Evolutionary conservation across 2,113 vertebrate species (phyloP), one percentile per base, ranked within the genome.

Genomic region (Caretta caretta): DNA sequence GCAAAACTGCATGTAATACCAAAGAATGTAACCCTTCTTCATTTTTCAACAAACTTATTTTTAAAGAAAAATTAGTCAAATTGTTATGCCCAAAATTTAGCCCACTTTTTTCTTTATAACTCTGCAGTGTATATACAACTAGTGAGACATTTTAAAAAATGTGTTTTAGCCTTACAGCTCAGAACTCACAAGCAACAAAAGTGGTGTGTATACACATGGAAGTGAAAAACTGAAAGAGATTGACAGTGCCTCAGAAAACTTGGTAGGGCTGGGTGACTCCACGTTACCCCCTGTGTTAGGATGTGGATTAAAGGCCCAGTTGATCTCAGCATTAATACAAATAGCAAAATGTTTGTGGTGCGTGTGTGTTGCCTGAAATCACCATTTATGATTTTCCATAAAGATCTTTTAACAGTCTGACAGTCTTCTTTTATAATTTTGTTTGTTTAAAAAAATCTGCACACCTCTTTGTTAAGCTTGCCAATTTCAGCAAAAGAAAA

Each of bases 141-240:
- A 59, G 4, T 27, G 86, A 54, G 62, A 46, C 5, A 56, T 0
- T 12, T 86, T 0, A 24, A 51, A 2, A 13, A 53, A 93, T 2
- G 42, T 50, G 10, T 86, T 56, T 24, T 83, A 50, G 46, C 11
- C 1, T 85, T 69, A 46, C 8, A 10, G 11, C 54, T 25, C 2
- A 88, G 12, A 57, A 53, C 42, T 49, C n/a, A 48, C 0, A 1
- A 86, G 57, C 76, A 51, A 87, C 46, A 85, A 38, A 14, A 65
- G 0, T 0, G 11, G 72, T 20, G 80, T 69, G 0, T 4, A 75
- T 59, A n/a, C 29, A 6, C 17, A 3, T 31, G 5, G 2, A 86
- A 38, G 76, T 2, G 3, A 29, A 20, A 24, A 24, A 24, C 49
- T 76, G 80, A 46, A 31, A 51, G 0, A 0, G 16, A n/a, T 69